These are phyloP conservation scores for Drosophila suzukii DNA, from an alignment of 1,140 invertebrate species.

Conservation along the genomic window DNA sequence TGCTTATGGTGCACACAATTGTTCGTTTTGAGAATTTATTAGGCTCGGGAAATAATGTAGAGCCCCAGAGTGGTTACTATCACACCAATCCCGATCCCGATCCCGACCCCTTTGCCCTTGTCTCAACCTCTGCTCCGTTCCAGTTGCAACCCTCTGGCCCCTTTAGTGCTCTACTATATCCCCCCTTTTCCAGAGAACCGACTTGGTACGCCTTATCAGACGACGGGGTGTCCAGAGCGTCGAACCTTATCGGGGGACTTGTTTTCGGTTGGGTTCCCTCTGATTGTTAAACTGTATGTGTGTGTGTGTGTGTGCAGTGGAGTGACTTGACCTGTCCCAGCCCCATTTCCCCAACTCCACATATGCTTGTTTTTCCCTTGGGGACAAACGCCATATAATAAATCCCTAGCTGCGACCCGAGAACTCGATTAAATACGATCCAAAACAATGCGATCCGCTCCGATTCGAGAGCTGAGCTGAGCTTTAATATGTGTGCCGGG, in stretches of 20 bases:
- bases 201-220: slow-evolving; percentile 33
- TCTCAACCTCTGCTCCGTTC: slow-evolving; percentile 21
- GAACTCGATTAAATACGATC: slow-evolving; percentile 14
- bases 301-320: too few relatives aligned
- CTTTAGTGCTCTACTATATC: slow-evolving; percentile 2
- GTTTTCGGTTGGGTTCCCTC: slow-evolving; percentile 6
- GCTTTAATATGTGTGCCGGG: neutral
- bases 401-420: neutral
- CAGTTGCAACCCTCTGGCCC: slow-evolving; percentile 9
- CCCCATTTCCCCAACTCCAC: neutral
- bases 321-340: neutral
- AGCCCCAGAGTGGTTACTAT: neutral
- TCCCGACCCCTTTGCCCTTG: slow-evolving; percentile 28
- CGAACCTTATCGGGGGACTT: slow-evolving; percentile 42
- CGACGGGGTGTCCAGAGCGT: slow-evolving; percentile 25
- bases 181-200: neutral
- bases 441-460: slow-evolving; percentile 5
- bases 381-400: slow-evolving; percentile 9
- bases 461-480: slow-evolving; percentile 1
- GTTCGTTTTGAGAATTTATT: neutral
- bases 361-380: neutral
- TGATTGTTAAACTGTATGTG: neutral
- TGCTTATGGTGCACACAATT: neutral
- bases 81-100: neutral
- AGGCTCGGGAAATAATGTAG: neutral